A percentile compares a stretch with the other conserved stretches of the same genome.
Conservation (phyloP, 2,113 vertebrate genomes). For the Brevimyrus niger region DNA sequence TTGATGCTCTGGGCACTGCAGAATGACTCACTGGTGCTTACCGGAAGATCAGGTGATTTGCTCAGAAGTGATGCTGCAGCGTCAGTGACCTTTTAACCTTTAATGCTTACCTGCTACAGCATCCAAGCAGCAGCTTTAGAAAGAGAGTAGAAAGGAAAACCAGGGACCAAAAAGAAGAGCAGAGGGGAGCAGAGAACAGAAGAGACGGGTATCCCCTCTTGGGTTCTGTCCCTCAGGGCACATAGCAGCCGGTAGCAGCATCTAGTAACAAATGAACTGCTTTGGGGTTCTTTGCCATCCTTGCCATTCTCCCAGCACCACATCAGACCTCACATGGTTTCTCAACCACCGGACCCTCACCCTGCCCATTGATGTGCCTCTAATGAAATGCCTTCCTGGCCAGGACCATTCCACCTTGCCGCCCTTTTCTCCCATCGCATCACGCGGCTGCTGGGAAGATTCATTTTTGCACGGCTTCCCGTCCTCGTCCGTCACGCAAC, state of each 20-base stretch:
- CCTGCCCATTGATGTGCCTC: neutral
- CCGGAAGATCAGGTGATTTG: neutral
- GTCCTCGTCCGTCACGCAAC: neutral
- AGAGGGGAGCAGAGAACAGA: neutral
- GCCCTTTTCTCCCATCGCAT: neutral
- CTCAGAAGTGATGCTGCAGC: neutral
- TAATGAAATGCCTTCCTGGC: neutral
- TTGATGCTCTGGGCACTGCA: neutral
- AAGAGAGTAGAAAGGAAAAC: neutral
- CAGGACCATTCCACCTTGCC: neutral
- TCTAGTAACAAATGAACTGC: neutral
- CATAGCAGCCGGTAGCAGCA: neutral
- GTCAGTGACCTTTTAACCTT: neutral
- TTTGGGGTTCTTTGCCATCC: neutral
- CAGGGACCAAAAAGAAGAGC: neutral
- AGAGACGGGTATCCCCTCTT: neutral
- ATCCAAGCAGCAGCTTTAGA: neutral
- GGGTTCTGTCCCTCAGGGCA: neutral
- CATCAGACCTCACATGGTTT: neutral
- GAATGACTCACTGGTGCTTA: neutral
- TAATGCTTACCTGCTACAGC: neutral
- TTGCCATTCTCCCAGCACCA: neutral
- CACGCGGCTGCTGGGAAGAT: neutral
- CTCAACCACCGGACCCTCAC: neutral
- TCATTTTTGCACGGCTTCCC: neutral